Percentiles rank a stretch among this genome's conserved stretches.
These are phyloP conservation scores for Spongilla lacustris DNA, from an alignment of 37 sponge, comb jelly and placozoan species.

Conservation along the genomic window DNA sequence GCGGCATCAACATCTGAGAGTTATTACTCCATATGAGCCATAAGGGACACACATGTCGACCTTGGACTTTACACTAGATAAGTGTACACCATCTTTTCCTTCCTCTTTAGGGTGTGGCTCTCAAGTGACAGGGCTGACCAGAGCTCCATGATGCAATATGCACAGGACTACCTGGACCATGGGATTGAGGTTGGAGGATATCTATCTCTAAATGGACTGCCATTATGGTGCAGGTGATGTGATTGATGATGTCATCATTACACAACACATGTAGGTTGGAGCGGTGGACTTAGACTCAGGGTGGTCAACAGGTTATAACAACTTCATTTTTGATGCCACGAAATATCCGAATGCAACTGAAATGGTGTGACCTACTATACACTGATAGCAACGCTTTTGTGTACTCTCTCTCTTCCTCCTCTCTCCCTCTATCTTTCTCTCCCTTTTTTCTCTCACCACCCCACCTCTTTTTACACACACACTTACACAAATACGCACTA, in stretches of 20 bases:
- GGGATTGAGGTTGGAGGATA: slow-evolving; percentile 51
- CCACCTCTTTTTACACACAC: too few relatives aligned
- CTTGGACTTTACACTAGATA: not conserved
- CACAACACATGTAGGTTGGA: slow-evolving; percentile 66
- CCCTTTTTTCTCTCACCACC: too few relatives aligned
- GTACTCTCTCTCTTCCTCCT: too few relatives aligned
- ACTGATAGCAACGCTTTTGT: too few relatives aligned
- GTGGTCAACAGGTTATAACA: slow-evolving; percentile 87
- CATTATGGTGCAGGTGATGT: too few relatives aligned
- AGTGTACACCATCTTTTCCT: not conserved
- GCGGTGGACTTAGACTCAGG: slow-evolving; percentile 86
- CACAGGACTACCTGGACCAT: slow-evolving; percentile 63
- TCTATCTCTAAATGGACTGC: too few relatives aligned
- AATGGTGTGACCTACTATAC: slow-evolving; percentile 44
- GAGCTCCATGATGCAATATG: slow-evolving; percentile 76
- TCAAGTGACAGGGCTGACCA: slow-evolving; percentile 77
- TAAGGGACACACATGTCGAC: too few relatives aligned
- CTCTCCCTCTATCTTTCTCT: too few relatives aligned
- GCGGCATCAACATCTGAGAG: too few relatives aligned
- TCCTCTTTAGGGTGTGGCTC: slow-evolving; percentile 79
- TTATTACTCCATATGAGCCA: too few relatives aligned
- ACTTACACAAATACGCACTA: too few relatives aligned
- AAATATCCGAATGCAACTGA: slow-evolving; percentile 81
- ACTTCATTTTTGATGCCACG: slow-evolving; percentile 73
- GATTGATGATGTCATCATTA: not conserved